Percentiles rank a stretch among this genome's conserved stretches.
Conservation (phyloP, 1,140 invertebrate species). For the Magallana angulata region DNA sequence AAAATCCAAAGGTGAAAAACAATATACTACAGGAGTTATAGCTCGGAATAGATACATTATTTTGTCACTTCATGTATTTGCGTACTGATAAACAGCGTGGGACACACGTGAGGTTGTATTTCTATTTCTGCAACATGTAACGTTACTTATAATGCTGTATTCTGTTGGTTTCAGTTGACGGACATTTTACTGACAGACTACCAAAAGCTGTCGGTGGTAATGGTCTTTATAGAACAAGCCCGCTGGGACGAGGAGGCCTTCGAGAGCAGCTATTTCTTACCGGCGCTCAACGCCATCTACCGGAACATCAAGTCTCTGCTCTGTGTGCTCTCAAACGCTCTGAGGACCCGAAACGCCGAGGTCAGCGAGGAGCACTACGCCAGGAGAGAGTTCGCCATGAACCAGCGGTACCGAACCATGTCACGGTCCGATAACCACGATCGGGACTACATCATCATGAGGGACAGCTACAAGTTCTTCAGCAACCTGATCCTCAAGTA, state of each 20-base stretch:
- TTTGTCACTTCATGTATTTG: too few species aligned
- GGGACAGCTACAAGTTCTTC: not conserved
- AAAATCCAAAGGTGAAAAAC: too few species aligned
- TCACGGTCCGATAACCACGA: slow-evolving; percentile 20
- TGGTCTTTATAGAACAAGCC: slow-evolving; percentile 15
- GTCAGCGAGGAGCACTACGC: not conserved
- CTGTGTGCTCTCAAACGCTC: slow-evolving; percentile 7
- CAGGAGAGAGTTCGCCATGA: not conserved
- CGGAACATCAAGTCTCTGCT: not conserved
- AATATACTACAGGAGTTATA: too few species aligned
- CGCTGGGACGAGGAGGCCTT: slow-evolving; percentile 15
- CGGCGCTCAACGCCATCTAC: not conserved
- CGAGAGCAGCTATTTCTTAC: not conserved
- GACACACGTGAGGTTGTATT: too few species aligned
- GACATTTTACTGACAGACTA: slow-evolving; percentile 7
- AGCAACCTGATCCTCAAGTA: slow-evolving; percentile 17
- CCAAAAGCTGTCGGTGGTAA: not conserved
- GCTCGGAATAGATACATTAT: too few species aligned
- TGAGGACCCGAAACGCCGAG: not conserved
- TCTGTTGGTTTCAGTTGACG: slow-evolving; percentile 8
- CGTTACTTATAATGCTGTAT: too few species aligned
- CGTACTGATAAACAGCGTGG: too few species aligned
- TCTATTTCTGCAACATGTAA: too few species aligned
- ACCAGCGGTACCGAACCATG: slow-evolving; percentile 18
- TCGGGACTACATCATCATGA: slow-evolving; percentile 26